A percentile compares a stretch with the other conserved stretches of the same genome.
phyloP scores from a whole-genome alignment of 2,888 invertebrate genomes.

The Fragum sueziense region DNA sequence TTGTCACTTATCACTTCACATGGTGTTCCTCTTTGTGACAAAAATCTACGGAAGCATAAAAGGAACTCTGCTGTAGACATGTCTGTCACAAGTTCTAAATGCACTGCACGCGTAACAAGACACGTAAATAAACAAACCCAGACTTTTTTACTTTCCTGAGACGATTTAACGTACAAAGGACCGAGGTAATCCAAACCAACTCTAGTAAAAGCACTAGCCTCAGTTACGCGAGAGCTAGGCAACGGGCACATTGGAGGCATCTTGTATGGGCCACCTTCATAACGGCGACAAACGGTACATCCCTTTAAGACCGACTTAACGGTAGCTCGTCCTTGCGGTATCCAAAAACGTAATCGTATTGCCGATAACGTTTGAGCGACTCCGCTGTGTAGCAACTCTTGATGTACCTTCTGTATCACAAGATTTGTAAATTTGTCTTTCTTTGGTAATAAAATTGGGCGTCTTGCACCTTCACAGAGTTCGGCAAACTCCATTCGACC shows the following conservation, averaged over 20 bases:
- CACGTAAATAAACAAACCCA: constrained; percentile 49
- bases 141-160: constrained; percentile 19
- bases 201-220: constrained; percentile 28
- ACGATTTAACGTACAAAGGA: constrained; percentile 28
- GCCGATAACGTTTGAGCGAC: constrained; percentile 37
- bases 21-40: constrained; percentile 14
- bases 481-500: constrained; percentile 42
- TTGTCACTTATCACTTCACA: constrained; percentile 28
- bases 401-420: constrained; percentile 39
- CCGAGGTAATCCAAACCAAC: constrained; percentile 37
- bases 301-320: constrained; percentile 24
- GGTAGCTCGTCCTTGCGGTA: constrained; percentile 37
- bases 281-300: constrained; percentile 32
- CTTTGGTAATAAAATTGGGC: constrained; percentile 47
- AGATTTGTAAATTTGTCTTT: constrained; percentile 33
- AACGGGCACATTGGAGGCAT: constrained; percentile 46
- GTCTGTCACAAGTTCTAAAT: constrained; percentile 14
- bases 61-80: no score
- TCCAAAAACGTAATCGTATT: constrained; percentile 27
- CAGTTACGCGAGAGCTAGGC: constrained; percentile 29
- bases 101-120: constrained; percentile 25
- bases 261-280: constrained; percentile 44
- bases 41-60: constrained; percentile 29
- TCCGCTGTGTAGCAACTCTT: constrained; percentile 41
- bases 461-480: constrained; percentile 37